Percentiles rank a stretch among this genome's conserved stretches.
Evolutionary conservation across 1,140 invertebrate species (phyloP).

Genomic region (Calliphora vicina): DNA sequence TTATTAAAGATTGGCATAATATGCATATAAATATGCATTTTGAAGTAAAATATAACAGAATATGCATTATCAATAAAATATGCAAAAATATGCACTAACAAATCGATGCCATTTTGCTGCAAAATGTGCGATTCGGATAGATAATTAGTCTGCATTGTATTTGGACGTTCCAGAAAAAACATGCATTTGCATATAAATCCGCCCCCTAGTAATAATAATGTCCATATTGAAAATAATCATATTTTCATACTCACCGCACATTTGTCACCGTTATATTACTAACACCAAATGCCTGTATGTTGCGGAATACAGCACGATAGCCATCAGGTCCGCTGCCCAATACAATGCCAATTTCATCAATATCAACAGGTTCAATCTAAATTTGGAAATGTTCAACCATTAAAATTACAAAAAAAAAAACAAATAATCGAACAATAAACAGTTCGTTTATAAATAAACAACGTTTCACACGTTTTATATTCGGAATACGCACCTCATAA

Average conservation of each 20-base stretch:
- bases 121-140: too few species aligned
- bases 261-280: constrained; percentile 79
- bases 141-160: too few species aligned
- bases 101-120: too few species aligned
- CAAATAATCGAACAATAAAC: neutral
- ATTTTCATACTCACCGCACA: constrained; percentile 73
- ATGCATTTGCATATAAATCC: too few species aligned
- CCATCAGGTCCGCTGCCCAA: constrained; percentile 79
- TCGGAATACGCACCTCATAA: constrained; percentile 64
- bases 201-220: too few species aligned
- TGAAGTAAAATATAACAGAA: too few species aligned
- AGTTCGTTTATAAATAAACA: neutral
- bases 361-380: constrained; percentile 77
- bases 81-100: too few species aligned
- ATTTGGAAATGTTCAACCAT: constrained; percentile 12
- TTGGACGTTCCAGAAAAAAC: too few species aligned
- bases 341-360: constrained; percentile 81
- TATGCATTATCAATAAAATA: too few species aligned
- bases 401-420: neutral
- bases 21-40: too few species aligned
- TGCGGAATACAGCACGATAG: constrained; percentile 78
- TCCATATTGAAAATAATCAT: too few species aligned
- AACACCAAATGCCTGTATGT: constrained; percentile 80
- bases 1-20: too few species aligned
- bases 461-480: neutral